phyloP scores from a whole-genome alignment of 1,140 invertebrate genomes.

The Bombyx mori region DNA sequence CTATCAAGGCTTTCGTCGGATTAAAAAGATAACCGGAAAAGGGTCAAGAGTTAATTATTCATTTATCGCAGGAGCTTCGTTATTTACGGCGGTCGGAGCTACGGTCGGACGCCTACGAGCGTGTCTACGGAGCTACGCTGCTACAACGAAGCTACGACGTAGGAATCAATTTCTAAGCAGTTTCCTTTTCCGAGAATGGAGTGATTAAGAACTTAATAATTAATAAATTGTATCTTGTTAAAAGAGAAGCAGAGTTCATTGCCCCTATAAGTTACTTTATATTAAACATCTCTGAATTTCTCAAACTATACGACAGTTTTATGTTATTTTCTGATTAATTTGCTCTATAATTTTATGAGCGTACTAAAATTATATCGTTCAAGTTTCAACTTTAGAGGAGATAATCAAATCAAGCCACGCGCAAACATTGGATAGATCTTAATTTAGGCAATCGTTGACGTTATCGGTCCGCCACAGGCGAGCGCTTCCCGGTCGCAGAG shows the following conservation, averaged over 20 bases:
- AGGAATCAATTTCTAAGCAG: conserved; percentile 3
- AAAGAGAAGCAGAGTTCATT: no score
- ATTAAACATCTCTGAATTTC: no score
- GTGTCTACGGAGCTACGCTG: conserved; percentile 7
- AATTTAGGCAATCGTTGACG: conserved; percentile 8
- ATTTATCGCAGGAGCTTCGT: conserved; percentile 17
- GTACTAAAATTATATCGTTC: no score
- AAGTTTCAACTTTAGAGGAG: neutral
- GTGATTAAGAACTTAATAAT: no score
- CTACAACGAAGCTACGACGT: conserved; percentile 12
- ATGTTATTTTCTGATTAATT: no score
- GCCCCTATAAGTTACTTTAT: no score
- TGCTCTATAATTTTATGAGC: no score
- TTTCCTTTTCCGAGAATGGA: no score
- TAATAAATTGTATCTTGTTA: no score
- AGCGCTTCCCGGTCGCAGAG: conserved; percentile 2
- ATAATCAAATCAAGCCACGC: conserved; percentile 1
- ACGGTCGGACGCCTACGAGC: conserved; percentile 8
- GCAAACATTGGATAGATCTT: conserved; percentile 1
- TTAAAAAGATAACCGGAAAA: neutral
- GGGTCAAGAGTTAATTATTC: conserved; percentile 21
- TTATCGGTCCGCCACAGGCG: conserved; percentile 7
- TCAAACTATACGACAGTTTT: no score
- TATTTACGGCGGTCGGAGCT: conserved; percentile 16
- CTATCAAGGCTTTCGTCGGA: no score